Conservation (phyloP, 2,888 invertebrate genomes). For the Tinea pellionella region DNA sequence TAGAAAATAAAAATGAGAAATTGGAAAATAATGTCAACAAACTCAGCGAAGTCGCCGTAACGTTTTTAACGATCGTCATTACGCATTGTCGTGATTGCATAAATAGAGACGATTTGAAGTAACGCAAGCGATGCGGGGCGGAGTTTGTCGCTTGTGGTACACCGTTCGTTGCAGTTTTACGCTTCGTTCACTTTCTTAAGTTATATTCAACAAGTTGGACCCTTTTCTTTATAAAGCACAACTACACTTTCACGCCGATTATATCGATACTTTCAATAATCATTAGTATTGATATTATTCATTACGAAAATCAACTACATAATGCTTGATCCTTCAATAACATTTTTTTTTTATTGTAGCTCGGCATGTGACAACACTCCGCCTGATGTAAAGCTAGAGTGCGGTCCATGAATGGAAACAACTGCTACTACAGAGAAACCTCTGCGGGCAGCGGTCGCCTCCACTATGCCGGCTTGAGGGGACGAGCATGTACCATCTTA, state of each 20-base stretch:
- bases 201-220: constrained; percentile 5
- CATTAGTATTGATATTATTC: no score
- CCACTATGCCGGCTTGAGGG: no score
- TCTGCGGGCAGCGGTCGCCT: no score
- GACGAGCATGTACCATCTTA: no score
- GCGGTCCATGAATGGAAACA: no score
- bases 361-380: no score
- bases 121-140: constrained; percentile 45
- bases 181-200: constrained; percentile 35
- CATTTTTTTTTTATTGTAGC: no score
- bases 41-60: constrained; percentile 33
- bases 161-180: constrained; percentile 35
- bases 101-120: constrained; percentile 47
- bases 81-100: constrained; percentile 62
- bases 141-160: constrained; percentile 18
- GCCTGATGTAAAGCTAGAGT: no score
- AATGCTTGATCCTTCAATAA: no score
- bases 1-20: constrained; percentile 48
- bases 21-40: constrained; percentile 62
- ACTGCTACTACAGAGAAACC: no score
- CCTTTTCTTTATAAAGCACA: neutral
- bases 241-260: neutral
- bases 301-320: no score
- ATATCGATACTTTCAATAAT: no score
- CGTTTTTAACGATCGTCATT: constrained; percentile 53